Evolutionary conservation across 2,797 vertebrate species (phyloP), one percentile per base, ranked within the genome.

Genomic region (Helicolenus hilgendorfi): DNA sequence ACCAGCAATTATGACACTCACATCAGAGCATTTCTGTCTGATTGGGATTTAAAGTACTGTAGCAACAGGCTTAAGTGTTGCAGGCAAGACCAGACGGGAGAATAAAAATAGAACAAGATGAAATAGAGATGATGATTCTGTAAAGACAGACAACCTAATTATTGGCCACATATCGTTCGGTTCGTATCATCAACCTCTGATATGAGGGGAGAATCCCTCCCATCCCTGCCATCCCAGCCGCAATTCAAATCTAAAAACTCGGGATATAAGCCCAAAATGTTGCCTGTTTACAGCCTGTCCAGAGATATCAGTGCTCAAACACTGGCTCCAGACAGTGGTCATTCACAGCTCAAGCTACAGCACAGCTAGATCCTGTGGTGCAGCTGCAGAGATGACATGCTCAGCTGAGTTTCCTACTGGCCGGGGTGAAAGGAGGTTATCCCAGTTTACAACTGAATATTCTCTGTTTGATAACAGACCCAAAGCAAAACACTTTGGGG

Each of bases 41-140:
- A 77, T 81, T 77, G 69, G 69, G 84, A 83, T 79, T 63, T 14
- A 26, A 89, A 86, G 74, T 27, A 26, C 27, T 72, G 18, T 27
- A 64, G 36, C 62, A 68, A 49, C 81, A 38, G n/a, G 24, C 29
- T 31, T 11, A 72, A 71, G 33, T 60, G 73, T 72, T 70, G 3
- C 65, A 59, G 53, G 67, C 10, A 45, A 81, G 35, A 82, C 11
- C 60, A 41, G 76, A 53, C 22, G 11, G 27, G 63, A 84, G 62
- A 75, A 68, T 45, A 60, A 24, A 83, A 68, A 7, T 13, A 27
- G 27, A 33, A 7, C 22, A 33, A 80, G 45, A 67, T 82, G 33
- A 69, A 75, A 68, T 77, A 33, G 55, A 53, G 55, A 20, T n/a
- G 9, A 49, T 18, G 49, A 11, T 1, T 22, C 35, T 72, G 38